Percentiles rank a stretch among this genome's conserved stretches.
These are phyloP conservation scores for Pteria penguin DNA, from an alignment of 2,888 invertebrate genomes.

Conservation along the genomic window DNA sequence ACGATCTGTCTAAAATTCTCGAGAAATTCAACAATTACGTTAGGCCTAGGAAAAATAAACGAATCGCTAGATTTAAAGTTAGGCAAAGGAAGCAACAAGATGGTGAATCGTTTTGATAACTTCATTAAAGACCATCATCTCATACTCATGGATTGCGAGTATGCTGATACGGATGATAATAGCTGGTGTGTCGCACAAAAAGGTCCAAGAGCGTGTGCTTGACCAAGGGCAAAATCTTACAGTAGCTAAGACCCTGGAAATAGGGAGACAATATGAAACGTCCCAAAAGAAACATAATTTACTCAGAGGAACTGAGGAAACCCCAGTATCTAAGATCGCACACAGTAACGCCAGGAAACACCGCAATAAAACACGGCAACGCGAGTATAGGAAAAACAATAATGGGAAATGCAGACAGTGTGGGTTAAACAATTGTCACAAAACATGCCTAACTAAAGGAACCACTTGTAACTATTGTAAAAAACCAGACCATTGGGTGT, in stretches of 20 bases:
- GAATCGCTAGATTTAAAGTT: conserved; percentile 39
- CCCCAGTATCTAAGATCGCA: neutral
- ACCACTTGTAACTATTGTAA: neutral
- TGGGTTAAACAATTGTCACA: neutral
- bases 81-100: conserved; percentile 46
- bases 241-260: conserved; percentile 38
- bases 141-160: conserved; percentile 45
- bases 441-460: neutral
- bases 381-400: neutral
- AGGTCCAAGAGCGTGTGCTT: conserved; percentile 39
- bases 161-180: conserved; percentile 36
- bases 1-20: conserved; percentile 35
- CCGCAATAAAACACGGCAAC: neutral
- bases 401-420: neutral
- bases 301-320: neutral
- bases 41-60: conserved; percentile 40
- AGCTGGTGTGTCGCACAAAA: conserved; percentile 30
- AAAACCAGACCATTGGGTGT: neutral
- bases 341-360: too few species aligned
- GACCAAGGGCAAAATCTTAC: conserved; percentile 42
- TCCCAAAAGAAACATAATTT: neutral
- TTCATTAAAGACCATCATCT: conserved; percentile 44
- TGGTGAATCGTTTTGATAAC: conserved; percentile 44
- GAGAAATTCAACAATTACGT: conserved; percentile 34
- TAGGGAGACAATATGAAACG: conserved; percentile 41